These are phyloP conservation scores for Hyles euphorbiae DNA, from an alignment of 1,140 invertebrate genomes.

Conservation along the genomic window DNA sequence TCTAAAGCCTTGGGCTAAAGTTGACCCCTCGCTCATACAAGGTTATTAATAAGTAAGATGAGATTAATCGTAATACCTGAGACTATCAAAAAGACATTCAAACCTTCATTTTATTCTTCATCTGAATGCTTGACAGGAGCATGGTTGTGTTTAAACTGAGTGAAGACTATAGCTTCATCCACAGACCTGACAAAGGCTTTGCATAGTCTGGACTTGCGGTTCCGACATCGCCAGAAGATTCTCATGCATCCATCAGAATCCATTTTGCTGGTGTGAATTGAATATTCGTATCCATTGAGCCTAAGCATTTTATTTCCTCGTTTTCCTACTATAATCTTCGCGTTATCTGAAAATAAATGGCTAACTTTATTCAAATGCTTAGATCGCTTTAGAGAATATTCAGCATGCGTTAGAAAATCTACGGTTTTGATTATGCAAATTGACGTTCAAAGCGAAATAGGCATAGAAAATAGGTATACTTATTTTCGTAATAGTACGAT, in stretches of 20 bases:
- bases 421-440: too few species aligned
- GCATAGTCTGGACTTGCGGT: not conserved
- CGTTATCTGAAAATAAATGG: conserved; percentile 8
- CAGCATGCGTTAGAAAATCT: too few species aligned
- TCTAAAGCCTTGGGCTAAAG: too few species aligned
- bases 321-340: conserved; percentile 1
- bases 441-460: too few species aligned
- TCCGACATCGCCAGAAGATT: not conserved
- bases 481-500: too few species aligned
- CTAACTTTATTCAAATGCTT: not conserved
- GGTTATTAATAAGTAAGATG: too few species aligned
- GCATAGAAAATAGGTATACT: too few species aligned
- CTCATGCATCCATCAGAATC: not conserved
- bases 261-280: not conserved
- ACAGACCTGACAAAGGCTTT: not conserved
- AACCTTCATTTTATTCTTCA: too few species aligned
- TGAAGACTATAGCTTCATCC: not conserved
- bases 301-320: conserved; percentile 1
- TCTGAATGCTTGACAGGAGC: not conserved
- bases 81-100: too few species aligned
- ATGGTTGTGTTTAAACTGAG: not conserved
- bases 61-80: too few species aligned
- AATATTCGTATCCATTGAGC: not conserved
- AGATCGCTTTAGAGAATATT: too few species aligned
- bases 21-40: too few species aligned